Evolutionary conservation across 2,113 vertebrate genomes (phyloP).

Genomic region (Limnothrissa miodon): DNA sequence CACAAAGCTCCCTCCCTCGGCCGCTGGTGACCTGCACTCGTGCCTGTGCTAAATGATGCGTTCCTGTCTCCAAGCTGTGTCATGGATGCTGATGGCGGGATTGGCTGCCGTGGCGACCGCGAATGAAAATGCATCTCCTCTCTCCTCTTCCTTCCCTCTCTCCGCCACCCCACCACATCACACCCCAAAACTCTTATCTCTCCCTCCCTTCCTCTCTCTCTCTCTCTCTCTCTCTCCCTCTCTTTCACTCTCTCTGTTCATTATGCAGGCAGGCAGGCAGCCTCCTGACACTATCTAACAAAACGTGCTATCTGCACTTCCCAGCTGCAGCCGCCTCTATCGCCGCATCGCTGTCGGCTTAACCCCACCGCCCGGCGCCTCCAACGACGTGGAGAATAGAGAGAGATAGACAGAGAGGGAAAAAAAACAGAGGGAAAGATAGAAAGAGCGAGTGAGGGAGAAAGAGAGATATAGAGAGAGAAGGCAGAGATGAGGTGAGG

Average conservation of each 20-base stretch:
- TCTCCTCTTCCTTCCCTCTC: background rate
- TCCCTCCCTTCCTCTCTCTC: constrained; percentile 8
- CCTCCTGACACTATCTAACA: constrained; percentile 74
- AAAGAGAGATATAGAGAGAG: constrained; percentile 7
- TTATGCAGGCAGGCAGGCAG: constrained; percentile 70
- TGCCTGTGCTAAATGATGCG: constrained; percentile 58
- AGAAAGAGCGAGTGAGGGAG: background rate
- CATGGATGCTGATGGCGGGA: constrained; percentile 44
- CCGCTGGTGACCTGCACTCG: background rate
- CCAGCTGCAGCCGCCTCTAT: constrained; percentile 73
- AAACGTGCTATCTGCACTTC: constrained; percentile 77
- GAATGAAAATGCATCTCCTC: constrained; percentile 58
- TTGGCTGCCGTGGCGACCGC: constrained; percentile 62
- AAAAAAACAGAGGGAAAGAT: background rate
- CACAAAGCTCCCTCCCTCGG: background rate
- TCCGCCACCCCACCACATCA: background rate
- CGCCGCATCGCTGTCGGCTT: constrained; percentile 69
- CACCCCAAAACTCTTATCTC: background rate
- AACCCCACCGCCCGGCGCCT: constrained; percentile 64
- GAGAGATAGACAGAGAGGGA: background rate
- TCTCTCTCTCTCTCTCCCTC: constrained; percentile 12
- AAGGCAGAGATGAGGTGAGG: constrained; percentile 31
- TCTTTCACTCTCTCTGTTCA: constrained; percentile 63
- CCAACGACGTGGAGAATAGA: background rate
- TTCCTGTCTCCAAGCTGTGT: constrained; percentile 42